Evolutionary conservation across 2,797 vertebrate species (phyloP).

Genomic region (Dendrocincla fuliginosa): DNA sequence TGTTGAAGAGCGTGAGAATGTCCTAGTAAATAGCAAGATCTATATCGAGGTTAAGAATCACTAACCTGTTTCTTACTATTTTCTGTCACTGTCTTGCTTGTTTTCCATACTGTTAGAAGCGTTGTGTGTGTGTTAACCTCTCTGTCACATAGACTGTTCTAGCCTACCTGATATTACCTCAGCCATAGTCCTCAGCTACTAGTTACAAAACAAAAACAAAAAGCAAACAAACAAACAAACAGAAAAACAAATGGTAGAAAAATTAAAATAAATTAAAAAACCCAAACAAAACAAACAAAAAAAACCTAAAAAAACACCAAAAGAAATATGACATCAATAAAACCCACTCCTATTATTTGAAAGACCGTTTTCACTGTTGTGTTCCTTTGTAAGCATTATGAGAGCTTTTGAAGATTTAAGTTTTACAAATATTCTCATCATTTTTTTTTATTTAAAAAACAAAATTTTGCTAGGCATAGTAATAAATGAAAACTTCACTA

Average conservation of each 20-base stretch:
- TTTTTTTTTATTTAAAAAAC: neutral
- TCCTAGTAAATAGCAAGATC: neutral
- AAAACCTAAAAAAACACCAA: too few relatives aligned
- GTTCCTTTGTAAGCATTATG: neutral
- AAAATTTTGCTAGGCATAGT: neutral
- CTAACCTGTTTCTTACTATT: neutral
- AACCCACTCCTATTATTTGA: rapidly evolving
- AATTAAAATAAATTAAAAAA: neutral
- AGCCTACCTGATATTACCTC: neutral
- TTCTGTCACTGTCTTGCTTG: neutral
- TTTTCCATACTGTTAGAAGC: neutral
- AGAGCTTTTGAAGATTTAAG: neutral
- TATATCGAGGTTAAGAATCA: rapidly evolving
- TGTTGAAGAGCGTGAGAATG: neutral
- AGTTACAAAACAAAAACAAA: neutral
- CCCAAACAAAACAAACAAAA: neutral
- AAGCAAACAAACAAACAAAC: neutral
- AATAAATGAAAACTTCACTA: neutral
- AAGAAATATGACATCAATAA: too few relatives aligned
- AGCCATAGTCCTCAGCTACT: neutral
- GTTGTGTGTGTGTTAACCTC: neutral
- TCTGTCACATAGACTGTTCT: neutral
- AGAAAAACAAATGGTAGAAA: neutral
- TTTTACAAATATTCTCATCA: neutral
- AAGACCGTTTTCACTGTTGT: neutral